phyloP scores from a whole-genome alignment of 2,113 vertebrate genomes.

The Sphyrna mokarran region DNA sequence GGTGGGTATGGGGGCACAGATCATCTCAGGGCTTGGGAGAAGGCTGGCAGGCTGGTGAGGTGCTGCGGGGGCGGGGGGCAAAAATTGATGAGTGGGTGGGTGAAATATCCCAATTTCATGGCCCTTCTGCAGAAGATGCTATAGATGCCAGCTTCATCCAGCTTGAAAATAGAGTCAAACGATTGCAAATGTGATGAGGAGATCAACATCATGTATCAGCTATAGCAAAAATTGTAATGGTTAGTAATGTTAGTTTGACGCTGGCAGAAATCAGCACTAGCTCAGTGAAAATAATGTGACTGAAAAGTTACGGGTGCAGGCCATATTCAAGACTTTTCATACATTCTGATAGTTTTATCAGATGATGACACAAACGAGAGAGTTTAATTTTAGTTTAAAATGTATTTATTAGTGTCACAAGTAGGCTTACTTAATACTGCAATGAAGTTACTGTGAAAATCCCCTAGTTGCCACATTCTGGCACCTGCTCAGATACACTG shows the following conservation, averaged over 20 bases:
- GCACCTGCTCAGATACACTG: no score
- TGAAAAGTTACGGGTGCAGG: not conserved
- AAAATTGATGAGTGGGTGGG: not conserved
- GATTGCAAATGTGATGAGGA: not conserved
- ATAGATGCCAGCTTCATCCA: not conserved
- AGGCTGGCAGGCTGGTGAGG: not conserved
- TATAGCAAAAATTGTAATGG: not conserved
- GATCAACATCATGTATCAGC: not conserved
- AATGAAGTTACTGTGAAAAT: no score
- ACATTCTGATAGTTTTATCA: not conserved
- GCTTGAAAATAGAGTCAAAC: not conserved
- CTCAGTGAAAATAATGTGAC: not conserved
- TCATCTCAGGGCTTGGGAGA: not conserved
- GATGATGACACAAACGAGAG: not conserved
- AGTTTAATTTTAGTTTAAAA: no score
- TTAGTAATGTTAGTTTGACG: not conserved
- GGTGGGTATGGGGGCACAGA: not conserved
- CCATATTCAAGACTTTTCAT: not conserved
- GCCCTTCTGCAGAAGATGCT: not conserved
- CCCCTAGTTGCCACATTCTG: no score
- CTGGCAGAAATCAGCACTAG: not conserved
- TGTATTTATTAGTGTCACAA: no score
- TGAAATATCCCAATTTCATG: not conserved
- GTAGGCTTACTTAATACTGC: no score
- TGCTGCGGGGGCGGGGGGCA: not conserved